Evolutionary conservation across 1,140 invertebrate species (phyloP).

Genomic region (Zelostemma sp.): DNA sequence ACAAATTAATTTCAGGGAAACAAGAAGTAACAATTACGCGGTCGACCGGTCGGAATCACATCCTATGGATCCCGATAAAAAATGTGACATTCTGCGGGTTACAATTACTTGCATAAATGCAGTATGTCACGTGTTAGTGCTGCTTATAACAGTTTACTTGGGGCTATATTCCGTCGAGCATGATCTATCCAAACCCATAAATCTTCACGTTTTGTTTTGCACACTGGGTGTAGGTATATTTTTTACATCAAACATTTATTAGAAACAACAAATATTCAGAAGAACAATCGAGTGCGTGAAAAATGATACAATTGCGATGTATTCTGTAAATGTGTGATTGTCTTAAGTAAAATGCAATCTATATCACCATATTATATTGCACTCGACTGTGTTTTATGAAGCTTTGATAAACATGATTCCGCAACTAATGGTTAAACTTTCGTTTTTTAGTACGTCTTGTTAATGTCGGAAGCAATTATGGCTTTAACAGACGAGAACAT

Average conservation of each 20-base stretch:
- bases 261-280: neutral
- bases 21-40: conserved; percentile 21
- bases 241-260: conserved; percentile 9
- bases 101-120: conserved; percentile 39
- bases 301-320: neutral
- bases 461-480: conserved; percentile 60
- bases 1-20: conserved; percentile 29
- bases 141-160: conserved; percentile 47
- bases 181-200: conserved; percentile 12
- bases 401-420: too few species aligned
- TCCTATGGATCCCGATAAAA: conserved; percentile 17
- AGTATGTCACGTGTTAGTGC: conserved; percentile 54
- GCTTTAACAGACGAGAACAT: conserved; percentile 48
- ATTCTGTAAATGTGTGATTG: neutral
- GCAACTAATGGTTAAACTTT: too few species aligned
- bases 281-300: neutral
- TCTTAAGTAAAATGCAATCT: neutral
- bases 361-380: too few species aligned
- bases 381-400: too few species aligned
- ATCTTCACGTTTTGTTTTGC: conserved; percentile 52
- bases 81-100: conserved; percentile 17
- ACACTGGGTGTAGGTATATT: conserved; percentile 55
- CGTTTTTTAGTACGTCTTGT: conserved; percentile 59
- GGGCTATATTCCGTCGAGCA: conserved; percentile 30
- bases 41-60: conserved; percentile 10